A percentile compares a stretch with the other conserved stretches of the same genome.
Conservation (phyloP, 2,888 invertebrate genomes). For the Apamea monoglypha region DNA sequence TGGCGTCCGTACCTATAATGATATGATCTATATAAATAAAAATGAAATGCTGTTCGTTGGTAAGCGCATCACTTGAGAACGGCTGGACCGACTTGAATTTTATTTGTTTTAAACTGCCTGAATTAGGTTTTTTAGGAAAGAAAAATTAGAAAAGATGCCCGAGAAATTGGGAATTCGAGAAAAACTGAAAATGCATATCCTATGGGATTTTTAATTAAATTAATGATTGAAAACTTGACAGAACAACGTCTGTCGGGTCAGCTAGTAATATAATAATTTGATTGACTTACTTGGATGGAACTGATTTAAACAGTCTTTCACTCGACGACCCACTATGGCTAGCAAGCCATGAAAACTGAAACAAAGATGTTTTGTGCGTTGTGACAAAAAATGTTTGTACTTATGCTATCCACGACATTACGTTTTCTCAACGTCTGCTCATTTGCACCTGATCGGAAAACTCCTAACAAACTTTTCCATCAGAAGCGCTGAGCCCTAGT, state of each 20-base stretch:
- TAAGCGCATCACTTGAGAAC: background rate
- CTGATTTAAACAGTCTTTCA: constrained; percentile 79
- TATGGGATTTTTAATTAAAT: background rate
- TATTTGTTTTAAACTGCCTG: background rate
- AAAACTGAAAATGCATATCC: background rate
- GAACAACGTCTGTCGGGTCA: background rate
- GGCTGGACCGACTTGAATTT: background rate
- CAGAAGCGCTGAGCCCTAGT: background rate
- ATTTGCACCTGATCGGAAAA: too few species aligned
- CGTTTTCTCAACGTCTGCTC: background rate
- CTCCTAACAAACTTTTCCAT: background rate
- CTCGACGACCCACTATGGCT: constrained; percentile 77
- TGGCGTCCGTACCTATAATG: background rate
- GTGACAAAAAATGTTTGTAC: background rate
- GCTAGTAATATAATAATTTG: background rate
- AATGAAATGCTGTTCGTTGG: background rate
- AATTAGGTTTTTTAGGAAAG: background rate
- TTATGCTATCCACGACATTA: background rate
- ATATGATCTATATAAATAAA: background rate
- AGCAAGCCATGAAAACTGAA: constrained; percentile 85
- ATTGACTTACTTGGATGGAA: constrained; percentile 77
- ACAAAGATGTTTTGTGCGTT: constrained; percentile 12
- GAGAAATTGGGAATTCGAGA: too few species aligned
- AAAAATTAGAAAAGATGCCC: background rate
- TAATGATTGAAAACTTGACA: background rate